A percentile compares a stretch with the other conserved stretches of the same genome.
Conservation (phyloP, 2,888 invertebrate genomes). For the Lamproptera curius region DNA sequence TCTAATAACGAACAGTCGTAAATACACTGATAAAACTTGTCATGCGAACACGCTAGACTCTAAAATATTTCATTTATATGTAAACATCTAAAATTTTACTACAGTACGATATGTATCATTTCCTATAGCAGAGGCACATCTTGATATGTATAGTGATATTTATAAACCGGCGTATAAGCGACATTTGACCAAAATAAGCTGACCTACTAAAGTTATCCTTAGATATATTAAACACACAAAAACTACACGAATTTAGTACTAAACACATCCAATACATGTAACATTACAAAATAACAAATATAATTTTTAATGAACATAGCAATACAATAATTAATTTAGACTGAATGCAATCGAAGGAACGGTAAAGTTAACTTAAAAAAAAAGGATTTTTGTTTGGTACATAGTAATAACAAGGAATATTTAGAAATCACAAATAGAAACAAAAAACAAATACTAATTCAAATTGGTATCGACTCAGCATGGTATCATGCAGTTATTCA, state of each 20-base stretch:
- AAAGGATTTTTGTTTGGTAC: too few species aligned
- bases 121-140: slow-evolving; percentile 76
- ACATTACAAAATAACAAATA: too few species aligned
- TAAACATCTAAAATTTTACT: slow-evolving; percentile 68
- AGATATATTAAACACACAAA: slow-evolving; percentile 35
- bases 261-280: neutral
- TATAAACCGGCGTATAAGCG: slow-evolving; percentile 54
- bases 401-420: too few species aligned
- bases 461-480: too few species aligned
- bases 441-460: too few species aligned
- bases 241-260: slow-evolving; percentile 27
- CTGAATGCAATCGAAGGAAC: too few species aligned
- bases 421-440: too few species aligned
- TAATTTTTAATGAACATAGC: too few species aligned
- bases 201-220: slow-evolving; percentile 34
- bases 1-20: slow-evolving; percentile 60
- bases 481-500: too few species aligned
- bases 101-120: slow-evolving; percentile 70
- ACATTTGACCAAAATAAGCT: slow-evolving; percentile 68
- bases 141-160: slow-evolving; percentile 72
- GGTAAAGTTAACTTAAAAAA: too few species aligned
- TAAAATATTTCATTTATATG: slow-evolving; percentile 51
- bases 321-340: too few species aligned
- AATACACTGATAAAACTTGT: slow-evolving; percentile 68
- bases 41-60: slow-evolving; percentile 58